Evolutionary conservation across 2,113 vertebrate species (phyloP), one percentile per base, ranked within the genome.

Genomic region (Lynx canadensis): DNA sequence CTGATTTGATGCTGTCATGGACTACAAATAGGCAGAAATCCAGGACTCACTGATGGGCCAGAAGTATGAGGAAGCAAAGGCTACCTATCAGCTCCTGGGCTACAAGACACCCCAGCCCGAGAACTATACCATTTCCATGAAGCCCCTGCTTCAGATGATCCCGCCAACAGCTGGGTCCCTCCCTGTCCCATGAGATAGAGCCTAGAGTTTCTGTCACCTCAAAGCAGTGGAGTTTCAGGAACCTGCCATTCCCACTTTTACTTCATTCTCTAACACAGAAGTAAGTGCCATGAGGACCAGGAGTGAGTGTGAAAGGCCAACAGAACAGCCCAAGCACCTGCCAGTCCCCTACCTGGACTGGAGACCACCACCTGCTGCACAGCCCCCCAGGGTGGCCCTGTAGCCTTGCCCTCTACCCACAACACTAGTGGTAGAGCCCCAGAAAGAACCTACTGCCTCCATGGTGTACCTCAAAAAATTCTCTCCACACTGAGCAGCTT

Each of bases 21-120:
- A 5, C 33, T 10, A 7, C 2, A 1, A 0, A 0, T 19, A 33
- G 73, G 31, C 4, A 1, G 31, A 1, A 9, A 25, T 12, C 52
- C 79, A 36, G 33, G 79, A 68, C 10, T 29, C 33, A 9, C 12
- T 38, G 33, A 13, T 52, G 29, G 71, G 36, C 21, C 66, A 1
- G 13, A n/a, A 16, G 41, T 11, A 7, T 13, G 38, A 9, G 10
- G 5, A 13, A n/a, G 13, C 10, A 23, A 38, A n/a, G 19, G 9
- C n/a, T 50, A 6, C 15, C 15, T 23, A 7, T 63, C 3, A 4
- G 11, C 50, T 80, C 15, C 41, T 50, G 45, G 31, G 41, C 57
- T 18, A 27, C 33, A 66, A n/a, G 74, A 31, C 60, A 50, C 25
- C 25, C 25, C 76, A 4, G n/a, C 16, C 4, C 5, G 41, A 11